Percentiles rank a stretch among this genome's conserved stretches.
These are phyloP conservation scores for Ochotona curzoniae DNA, from an alignment of 2,113 vertebrate genomes.

Conservation along the genomic window DNA sequence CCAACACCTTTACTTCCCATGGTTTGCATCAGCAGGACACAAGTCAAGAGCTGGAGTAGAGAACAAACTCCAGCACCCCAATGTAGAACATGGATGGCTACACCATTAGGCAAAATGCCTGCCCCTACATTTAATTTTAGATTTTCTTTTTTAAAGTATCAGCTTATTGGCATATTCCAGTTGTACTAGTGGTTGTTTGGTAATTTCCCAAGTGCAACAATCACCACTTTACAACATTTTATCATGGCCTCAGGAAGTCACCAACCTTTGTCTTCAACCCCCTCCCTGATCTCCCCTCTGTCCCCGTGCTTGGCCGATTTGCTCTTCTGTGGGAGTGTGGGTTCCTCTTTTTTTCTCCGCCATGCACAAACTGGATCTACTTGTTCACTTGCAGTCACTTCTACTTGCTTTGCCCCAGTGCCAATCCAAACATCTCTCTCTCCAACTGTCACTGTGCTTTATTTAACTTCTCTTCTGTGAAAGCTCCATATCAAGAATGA, in stretches of 20 bases:
- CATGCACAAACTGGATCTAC: neutral
- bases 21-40: no score
- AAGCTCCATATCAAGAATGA: neutral
- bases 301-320: neutral
- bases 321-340: neutral
- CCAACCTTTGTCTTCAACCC: neutral
- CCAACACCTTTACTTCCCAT: no score
- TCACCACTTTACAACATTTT: neutral
- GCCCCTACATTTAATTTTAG: slow-evolving; percentile 19
- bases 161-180: slow-evolving; percentile 22
- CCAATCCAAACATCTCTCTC: neutral
- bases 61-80: no score
- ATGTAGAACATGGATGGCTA: no score
- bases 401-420: neutral
- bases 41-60: no score
- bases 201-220: neutral
- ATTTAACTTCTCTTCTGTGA: slow-evolving; percentile 12
- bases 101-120: no score
- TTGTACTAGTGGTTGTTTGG: neutral
- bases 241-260: neutral
- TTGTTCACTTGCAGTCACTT: neutral
- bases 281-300: neutral
- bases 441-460: neutral
- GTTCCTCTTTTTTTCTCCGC: neutral
- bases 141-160: slow-evolving; percentile 6